Evolutionary conservation across 2,113 vertebrate species (phyloP), one percentile per base, ranked within the genome.

Genomic region (Cryptotis parvus): DNA sequence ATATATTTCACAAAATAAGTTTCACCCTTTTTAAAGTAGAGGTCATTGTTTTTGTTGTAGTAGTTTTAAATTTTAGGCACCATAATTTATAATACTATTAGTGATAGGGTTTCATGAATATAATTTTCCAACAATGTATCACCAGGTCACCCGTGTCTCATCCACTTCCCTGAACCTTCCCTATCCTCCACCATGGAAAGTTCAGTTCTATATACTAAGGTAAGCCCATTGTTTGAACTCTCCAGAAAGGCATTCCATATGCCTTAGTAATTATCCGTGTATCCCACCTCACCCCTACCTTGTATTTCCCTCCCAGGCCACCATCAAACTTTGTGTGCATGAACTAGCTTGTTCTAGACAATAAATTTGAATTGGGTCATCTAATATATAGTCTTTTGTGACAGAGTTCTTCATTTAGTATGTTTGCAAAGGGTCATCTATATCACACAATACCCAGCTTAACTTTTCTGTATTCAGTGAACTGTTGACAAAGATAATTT

Each of bases 401-500:
- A 22, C 29, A 20, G 29, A 61, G n/a, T 79, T 63, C 90, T 91
- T 92, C 11, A 43, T 75, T 69, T 87, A 66, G 24, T 72, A 10
- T 84, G 9, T 78, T 92, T 89, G 81, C 68, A 35, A 83, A 89
- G 35, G 29, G 55, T 88, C n/a, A 65, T 70, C 61, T 16, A 14
- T 37, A 61, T 41, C 16, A 20, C 49, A 52, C 49, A 52, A 52
- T 16, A 52, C 20, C 12, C 52, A 55, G 52, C 15, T 55, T 55
- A 55, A 20, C 52, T 55, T 55, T 55, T 55, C 15, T 55, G 52
- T 55, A 55, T 55, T 12, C 52, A 55, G 52, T 18, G 52, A 55
- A 55, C 52, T 55, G 15, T 16, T 20, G 52, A 20, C 52, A 55
- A 55, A 55, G 20, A 55, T 20, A 55, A 20, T 55, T 20, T 15